These are phyloP conservation scores for Auanema sp. DNA, from an alignment of 2,888 invertebrate species.

Conservation along the genomic window DNA sequence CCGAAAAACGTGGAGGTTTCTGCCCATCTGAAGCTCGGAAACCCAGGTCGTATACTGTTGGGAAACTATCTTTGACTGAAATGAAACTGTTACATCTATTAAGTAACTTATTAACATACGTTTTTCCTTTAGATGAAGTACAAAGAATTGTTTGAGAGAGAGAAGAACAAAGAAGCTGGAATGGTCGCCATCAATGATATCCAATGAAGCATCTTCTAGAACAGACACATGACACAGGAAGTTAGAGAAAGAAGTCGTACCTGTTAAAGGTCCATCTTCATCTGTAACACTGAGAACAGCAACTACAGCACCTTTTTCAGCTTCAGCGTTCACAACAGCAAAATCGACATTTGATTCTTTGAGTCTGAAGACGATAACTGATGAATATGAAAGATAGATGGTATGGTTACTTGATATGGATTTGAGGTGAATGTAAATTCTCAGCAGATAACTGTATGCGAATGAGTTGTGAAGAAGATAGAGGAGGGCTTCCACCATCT, in stretches of 20 bases:
- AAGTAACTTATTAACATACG: no score
- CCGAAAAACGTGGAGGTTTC: neutral
- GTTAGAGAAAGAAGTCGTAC: constrained; percentile 9
- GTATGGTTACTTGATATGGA: constrained; percentile 28
- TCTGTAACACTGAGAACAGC: constrained; percentile 37
- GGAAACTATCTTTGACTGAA: neutral
- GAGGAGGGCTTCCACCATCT: constrained; percentile 18
- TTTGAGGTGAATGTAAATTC: constrained; percentile 34
- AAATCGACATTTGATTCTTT: constrained; percentile 33
- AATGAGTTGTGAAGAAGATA: constrained; percentile 8
- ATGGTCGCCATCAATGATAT: constrained; percentile 4
- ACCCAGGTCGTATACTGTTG: neutral
- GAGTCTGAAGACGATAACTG: constrained; percentile 21
- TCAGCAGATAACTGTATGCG: constrained; percentile 76
- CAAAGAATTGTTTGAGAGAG: neutral
- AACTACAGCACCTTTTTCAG: constrained; percentile 32
- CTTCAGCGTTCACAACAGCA: constrained; percentile 28
- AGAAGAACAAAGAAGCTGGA: neutral
- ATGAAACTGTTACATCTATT: no score
- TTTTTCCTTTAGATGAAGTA: no score
- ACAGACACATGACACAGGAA: neutral
- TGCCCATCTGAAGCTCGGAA: constrained; percentile 20
- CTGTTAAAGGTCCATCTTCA: constrained; percentile 18
- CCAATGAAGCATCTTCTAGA: neutral
- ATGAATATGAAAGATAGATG: neutral